Evolutionary conservation across 2,797 vertebrate species (phyloP).

Genomic region (Danio albolineatus): DNA sequence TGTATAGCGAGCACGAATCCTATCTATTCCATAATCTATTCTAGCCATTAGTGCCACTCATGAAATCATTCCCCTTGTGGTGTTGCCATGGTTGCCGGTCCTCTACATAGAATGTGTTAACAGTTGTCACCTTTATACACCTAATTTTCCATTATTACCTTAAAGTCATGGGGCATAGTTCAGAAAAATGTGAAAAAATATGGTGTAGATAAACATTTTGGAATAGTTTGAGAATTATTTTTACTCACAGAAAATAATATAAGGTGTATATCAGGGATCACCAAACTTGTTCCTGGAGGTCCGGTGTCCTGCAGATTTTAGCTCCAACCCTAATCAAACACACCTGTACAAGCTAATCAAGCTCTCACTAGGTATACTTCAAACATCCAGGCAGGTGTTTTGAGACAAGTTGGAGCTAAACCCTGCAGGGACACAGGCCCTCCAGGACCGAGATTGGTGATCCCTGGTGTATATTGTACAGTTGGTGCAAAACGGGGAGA

Average conservation of each 20-base stretch:
- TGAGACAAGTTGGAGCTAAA: no score
- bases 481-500: not conserved
- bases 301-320: no score
- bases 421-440: no score
- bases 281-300: no score
- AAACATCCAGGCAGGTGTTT: no score
- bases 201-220: not conserved
- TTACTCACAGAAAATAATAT: not conserved
- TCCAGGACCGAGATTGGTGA: no score
- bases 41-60: slow-evolving; percentile 18
- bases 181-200: not conserved
- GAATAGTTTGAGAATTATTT: not conserved
- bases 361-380: no score
- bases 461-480: not conserved
- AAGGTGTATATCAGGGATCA: not conserved
- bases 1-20: not conserved
- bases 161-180: not conserved
- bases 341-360: no score
- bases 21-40: slow-evolving; percentile 23
- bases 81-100: slow-evolving; percentile 13
- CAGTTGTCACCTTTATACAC: slow-evolving; percentile 6
- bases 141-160: not conserved
- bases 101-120: slow-evolving; percentile 9
- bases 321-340: no score
- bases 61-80: not conserved